phyloP scores from a whole-genome alignment of 2,888 invertebrate genomes.

The Drepana falcataria region DNA sequence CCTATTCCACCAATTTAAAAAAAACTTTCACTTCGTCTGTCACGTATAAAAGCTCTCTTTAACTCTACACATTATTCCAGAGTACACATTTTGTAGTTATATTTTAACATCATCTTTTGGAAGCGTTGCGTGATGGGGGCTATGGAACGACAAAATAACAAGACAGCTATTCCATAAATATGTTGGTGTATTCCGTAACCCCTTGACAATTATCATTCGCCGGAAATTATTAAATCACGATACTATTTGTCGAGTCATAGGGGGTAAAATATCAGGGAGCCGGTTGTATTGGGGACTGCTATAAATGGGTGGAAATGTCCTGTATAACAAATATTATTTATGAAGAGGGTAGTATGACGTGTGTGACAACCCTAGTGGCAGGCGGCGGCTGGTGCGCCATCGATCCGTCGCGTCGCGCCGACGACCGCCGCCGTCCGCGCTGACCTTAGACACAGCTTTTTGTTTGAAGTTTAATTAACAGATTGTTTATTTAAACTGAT shows the following conservation, averaged over 20 bases:
- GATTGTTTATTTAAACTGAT: not conserved
- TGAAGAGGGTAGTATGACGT: not conserved
- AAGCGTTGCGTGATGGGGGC: not conserved
- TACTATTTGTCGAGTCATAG: not conserved
- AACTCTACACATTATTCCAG: too few relatives aligned
- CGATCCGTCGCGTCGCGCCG: slow-evolving; percentile 46
- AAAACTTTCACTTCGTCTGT: too few relatives aligned
- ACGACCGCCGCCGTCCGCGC: slow-evolving; percentile 18
- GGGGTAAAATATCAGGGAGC: not conserved
- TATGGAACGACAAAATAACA: not conserved
- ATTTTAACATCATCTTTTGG: too few relatives aligned
- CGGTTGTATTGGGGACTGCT: not conserved
- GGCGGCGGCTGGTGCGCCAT: slow-evolving; percentile 26
- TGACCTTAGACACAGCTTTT: slow-evolving; percentile 12
- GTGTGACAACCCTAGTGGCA: slow-evolving; percentile 16
- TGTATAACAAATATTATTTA: not conserved
- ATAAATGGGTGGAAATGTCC: not conserved
- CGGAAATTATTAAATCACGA: not conserved
- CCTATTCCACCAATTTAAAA: too few relatives aligned
- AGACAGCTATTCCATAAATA: not conserved
- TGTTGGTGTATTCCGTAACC: not conserved
- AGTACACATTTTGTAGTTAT: too few relatives aligned
- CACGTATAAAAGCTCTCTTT: too few relatives aligned
- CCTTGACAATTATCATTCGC: not conserved
- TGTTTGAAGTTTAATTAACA: not conserved